These are phyloP conservation scores for Lichenostomus cassidix DNA, from an alignment of 2,113 vertebrate species.

Conservation along the genomic window DNA sequence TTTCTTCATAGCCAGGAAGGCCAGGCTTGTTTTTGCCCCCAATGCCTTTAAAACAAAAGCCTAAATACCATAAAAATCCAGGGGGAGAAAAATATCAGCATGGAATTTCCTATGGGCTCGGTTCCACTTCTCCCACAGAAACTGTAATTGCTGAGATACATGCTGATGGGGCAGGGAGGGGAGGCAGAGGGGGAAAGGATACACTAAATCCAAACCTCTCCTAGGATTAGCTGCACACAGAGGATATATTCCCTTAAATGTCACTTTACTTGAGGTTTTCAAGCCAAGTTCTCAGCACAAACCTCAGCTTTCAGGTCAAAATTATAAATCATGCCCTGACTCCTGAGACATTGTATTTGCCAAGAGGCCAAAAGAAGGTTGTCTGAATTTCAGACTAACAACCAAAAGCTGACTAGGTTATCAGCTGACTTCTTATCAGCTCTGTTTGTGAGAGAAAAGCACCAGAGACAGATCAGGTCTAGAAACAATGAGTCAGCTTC, in stretches of 20 bases:
- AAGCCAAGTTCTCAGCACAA: neutral
- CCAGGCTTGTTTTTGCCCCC: neutral
- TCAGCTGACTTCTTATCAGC: neutral
- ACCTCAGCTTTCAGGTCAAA: neutral
- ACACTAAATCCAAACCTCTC: neutral
- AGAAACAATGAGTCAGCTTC: slow-evolving; percentile 11
- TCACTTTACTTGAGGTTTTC: neutral
- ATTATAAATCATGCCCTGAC: neutral
- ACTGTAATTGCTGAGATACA: neutral
- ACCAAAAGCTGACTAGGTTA: neutral
- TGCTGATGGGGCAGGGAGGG: neutral
- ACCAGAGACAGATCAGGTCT: neutral
- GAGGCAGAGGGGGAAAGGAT: neutral
- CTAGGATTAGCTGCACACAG: neutral
- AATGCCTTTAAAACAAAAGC: neutral
- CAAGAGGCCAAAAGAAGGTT: neutral
- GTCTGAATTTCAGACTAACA: neutral
- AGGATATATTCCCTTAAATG: neutral
- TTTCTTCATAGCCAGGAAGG: neutral
- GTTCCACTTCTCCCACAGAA: neutral
- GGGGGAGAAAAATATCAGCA: neutral
- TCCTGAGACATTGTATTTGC: neutral
- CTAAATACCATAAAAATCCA: neutral
- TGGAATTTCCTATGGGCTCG: slow-evolving; percentile 21
- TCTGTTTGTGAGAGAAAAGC: neutral